These are phyloP conservation scores for Penelope pileata DNA, from an alignment of 2,113 vertebrate genomes.

Conservation along the genomic window DNA sequence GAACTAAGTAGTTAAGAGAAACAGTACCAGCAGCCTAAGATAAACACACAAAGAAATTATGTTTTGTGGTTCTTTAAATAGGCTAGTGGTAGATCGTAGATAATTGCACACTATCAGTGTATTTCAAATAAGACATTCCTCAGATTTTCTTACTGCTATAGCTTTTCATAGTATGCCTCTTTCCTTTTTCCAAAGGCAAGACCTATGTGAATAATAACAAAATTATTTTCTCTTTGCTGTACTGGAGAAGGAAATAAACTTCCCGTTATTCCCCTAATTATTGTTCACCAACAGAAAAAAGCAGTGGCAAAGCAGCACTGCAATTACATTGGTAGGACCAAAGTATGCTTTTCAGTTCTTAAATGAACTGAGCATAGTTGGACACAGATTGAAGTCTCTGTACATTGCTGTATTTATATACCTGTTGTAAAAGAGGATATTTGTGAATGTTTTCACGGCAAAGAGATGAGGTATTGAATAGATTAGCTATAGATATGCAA, in stretches of 20 bases:
- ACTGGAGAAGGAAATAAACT: background rate
- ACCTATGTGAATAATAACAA: background rate
- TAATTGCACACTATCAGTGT: background rate
- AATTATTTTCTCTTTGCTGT: background rate
- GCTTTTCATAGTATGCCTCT: background rate
- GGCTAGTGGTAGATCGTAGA: background rate
- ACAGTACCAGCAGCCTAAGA: background rate
- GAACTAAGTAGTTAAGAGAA: background rate
- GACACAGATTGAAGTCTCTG: background rate
- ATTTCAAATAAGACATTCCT: background rate
- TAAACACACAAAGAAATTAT: background rate
- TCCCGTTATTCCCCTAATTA: background rate
- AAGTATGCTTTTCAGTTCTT: background rate
- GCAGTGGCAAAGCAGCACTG: background rate
- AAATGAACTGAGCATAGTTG: background rate
- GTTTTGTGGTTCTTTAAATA: background rate
- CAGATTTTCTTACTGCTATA: background rate
- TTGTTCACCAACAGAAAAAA: background rate
- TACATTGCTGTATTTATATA: background rate
- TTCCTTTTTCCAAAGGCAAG: background rate
- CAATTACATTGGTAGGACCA: fast-evolving
- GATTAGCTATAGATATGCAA: background rate
- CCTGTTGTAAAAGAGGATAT: background rate
- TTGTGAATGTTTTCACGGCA: background rate
- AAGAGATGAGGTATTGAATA: background rate